These are phyloP conservation scores for Sander lucioperca DNA, from an alignment of 2,113 vertebrate genomes.

Conservation along the genomic window DNA sequence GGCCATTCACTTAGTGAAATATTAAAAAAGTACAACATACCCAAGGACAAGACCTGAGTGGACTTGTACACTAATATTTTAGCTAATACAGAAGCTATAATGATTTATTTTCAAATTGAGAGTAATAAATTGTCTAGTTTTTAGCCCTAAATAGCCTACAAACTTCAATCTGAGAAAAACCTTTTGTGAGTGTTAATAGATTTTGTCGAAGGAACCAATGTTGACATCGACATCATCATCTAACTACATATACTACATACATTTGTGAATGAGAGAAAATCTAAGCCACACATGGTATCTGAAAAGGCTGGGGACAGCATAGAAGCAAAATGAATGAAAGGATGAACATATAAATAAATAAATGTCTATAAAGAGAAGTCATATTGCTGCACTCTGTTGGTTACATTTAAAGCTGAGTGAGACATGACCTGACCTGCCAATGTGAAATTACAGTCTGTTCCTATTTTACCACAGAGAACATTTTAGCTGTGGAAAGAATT, in stretches of 20 bases:
- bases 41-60: slow-evolving; percentile 48
- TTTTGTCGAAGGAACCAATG: neutral
- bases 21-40: slow-evolving; percentile 42
- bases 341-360: slow-evolving; percentile 31
- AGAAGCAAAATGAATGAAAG: neutral
- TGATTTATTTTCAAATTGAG: slow-evolving; percentile 18
- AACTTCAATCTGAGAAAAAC: neutral
- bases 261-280: slow-evolving; percentile 13
- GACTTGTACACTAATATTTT: slow-evolving; percentile 10
- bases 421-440: slow-evolving; percentile 30
- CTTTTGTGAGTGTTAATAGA: neutral
- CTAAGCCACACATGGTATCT: slow-evolving; percentile 5
- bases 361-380: slow-evolving; percentile 5
- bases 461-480: slow-evolving; percentile 9
- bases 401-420: slow-evolving; percentile 27
- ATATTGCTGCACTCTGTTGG: slow-evolving; percentile 68
- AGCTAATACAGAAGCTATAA: slow-evolving; percentile 8
- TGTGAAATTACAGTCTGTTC: slow-evolving; percentile 37
- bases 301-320: slow-evolving; percentile 2
- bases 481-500: slow-evolving; percentile 9
- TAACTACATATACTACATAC: neutral
- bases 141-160: neutral
- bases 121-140: neutral
- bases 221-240: neutral
- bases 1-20: slow-evolving; percentile 49